Evolutionary conservation across 2,888 invertebrate species (phyloP).

Genomic region (Cryptus armator): DNA sequence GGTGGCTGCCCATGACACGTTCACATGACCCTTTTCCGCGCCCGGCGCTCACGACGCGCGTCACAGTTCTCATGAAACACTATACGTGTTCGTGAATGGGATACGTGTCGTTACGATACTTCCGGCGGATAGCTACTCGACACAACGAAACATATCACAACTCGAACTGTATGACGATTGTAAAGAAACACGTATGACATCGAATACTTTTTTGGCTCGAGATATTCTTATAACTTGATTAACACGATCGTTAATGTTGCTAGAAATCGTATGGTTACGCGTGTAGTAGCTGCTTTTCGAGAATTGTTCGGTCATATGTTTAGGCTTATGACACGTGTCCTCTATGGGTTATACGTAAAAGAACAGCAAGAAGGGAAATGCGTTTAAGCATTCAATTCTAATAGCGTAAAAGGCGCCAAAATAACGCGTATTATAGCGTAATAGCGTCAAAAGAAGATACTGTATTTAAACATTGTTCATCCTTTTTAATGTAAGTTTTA

Average conservation of each 20-base stretch:
- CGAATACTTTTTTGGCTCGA: not conserved
- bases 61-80: conserved; percentile 84
- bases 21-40: conserved; percentile 84
- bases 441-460: too few relatives aligned
- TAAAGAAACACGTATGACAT: conserved; percentile 25
- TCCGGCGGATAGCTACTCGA: conserved; percentile 80
- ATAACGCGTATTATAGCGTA: too few relatives aligned
- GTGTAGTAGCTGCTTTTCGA: not conserved
- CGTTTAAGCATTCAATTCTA: too few relatives aligned
- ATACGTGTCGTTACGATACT: conserved; percentile 84
- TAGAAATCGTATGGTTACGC: not conserved
- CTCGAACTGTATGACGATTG: conserved; percentile 39
- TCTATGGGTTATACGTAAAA: too few relatives aligned
- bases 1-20: conserved; percentile 83
- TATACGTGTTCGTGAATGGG: conserved; percentile 80
- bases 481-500: not conserved
- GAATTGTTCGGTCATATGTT: not conserved
- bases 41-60: conserved; percentile 70
- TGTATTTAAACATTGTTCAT: too few relatives aligned
- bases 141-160: conserved; percentile 55
- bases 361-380: too few relatives aligned
- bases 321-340: not conserved
- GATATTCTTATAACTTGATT: conserved; percentile 18
- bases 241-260: not conserved
- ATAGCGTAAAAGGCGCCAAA: too few relatives aligned